Evolutionary conservation across 2,113 vertebrate genomes (phyloP).

Genomic region (Vicugna pacos): DNA sequence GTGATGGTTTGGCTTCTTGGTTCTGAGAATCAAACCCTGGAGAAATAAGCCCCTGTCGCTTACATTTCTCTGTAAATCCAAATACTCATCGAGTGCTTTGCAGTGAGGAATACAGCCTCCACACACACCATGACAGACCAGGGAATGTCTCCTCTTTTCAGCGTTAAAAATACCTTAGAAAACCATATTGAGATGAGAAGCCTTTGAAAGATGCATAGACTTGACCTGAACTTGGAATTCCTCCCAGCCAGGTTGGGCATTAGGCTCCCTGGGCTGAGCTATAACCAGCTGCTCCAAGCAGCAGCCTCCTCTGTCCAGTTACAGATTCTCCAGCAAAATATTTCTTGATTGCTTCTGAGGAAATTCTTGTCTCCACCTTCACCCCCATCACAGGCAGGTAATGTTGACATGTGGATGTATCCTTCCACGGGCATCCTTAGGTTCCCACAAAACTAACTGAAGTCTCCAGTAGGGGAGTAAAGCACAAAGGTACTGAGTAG

Average conservation of each 20-base stretch:
- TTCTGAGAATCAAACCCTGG: background rate
- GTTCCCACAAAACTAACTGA: background rate
- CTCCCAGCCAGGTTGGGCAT: background rate
- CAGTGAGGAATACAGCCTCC: background rate
- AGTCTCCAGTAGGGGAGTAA: background rate
- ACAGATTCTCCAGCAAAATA: background rate
- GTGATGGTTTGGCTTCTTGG: background rate
- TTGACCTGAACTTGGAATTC: background rate
- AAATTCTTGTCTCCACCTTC: background rate
- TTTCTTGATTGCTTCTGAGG: slow-evolving; percentile 27
- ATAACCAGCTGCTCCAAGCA: background rate
- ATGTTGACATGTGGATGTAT: background rate
- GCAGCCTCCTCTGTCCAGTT: background rate
- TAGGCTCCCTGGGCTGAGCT: background rate
- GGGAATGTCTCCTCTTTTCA: background rate
- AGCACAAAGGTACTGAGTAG: background rate
- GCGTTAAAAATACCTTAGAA: background rate
- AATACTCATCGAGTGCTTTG: background rate
- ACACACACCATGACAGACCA: background rate
- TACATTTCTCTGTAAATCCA: background rate
- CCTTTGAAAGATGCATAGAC: background rate
- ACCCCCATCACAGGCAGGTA: background rate
- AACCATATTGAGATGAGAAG: rapidly evolving
- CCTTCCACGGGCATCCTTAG: background rate
- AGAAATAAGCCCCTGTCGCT: background rate